Evolutionary conservation across 2,113 vertebrate genomes (phyloP).

Genomic region (Rana temporaria): DNA sequence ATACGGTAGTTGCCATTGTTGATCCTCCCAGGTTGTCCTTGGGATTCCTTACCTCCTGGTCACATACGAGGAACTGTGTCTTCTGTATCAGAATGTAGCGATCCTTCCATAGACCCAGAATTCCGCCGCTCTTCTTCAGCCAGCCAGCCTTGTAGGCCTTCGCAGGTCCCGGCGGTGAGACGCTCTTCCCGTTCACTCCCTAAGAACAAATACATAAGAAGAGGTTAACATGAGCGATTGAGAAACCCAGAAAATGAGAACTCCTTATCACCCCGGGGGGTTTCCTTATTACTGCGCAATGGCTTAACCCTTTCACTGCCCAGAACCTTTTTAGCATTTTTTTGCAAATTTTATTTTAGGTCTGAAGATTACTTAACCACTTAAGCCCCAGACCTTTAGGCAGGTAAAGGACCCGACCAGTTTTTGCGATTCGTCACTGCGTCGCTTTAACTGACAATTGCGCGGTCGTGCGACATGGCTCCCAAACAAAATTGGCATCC

Average conservation of each 20-base stretch:
- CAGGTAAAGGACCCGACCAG: too few species aligned
- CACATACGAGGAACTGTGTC: constrained; percentile 83
- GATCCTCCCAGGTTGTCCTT: background rate
- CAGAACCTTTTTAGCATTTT: too few species aligned
- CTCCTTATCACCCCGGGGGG: too few species aligned
- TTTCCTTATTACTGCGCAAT: too few species aligned
- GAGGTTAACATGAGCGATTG: background rate
- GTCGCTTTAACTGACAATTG: too few species aligned
- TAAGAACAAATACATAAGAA: constrained; percentile 50
- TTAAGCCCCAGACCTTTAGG: too few species aligned
- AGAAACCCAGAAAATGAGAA: background rate
- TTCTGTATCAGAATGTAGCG: constrained; percentile 87
- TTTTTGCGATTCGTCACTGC: too few species aligned
- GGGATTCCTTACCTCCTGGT: constrained; percentile 82
- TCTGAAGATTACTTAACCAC: too few species aligned
- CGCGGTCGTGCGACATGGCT: too few species aligned
- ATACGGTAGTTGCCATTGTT: background rate
- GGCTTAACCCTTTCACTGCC: too few species aligned
- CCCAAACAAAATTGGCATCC: too few species aligned
- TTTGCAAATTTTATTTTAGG: too few species aligned
- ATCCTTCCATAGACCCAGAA: constrained; percentile 89
- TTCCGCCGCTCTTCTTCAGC: constrained; percentile 88
- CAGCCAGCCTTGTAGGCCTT: constrained; percentile 84
- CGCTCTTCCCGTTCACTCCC: constrained; percentile 77
- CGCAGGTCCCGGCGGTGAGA: constrained; percentile 71